phyloP scores from a whole-genome alignment of 2,797 vertebrate genomes.

The Cottoperca gobio region DNA sequence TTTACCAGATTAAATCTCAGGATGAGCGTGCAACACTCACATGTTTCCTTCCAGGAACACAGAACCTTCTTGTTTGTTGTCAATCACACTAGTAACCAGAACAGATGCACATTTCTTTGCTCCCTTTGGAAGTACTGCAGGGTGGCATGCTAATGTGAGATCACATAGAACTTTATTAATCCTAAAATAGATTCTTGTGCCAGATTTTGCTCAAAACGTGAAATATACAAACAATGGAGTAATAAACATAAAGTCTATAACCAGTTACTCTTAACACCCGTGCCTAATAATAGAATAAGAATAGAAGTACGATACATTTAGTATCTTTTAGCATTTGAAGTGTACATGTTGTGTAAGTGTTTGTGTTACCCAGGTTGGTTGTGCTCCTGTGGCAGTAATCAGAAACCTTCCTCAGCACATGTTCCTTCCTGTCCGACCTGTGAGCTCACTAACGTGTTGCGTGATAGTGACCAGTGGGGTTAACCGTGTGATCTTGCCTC shows the following conservation, averaged over 20 bases:
- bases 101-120: neutral
- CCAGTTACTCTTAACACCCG: too few relatives aligned
- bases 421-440: constrained; percentile 1
- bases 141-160: too few relatives aligned
- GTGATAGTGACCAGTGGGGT: constrained; percentile 24
- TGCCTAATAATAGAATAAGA: too few relatives aligned
- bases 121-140: neutral
- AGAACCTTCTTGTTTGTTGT: neutral
- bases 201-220: too few relatives aligned
- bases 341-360: too few relatives aligned
- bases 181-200: too few relatives aligned
- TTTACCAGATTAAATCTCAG: neutral
- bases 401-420: constrained; percentile 1
- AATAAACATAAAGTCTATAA: too few relatives aligned
- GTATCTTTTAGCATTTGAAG: too few relatives aligned
- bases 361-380: neutral
- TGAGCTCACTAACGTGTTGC: constrained; percentile 4
- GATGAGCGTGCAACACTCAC: neutral
- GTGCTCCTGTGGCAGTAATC: neutral
- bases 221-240: too few relatives aligned
- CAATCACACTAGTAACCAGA: neutral
- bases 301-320: too few relatives aligned
- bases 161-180: too few relatives aligned
- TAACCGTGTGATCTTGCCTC: constrained; percentile 69
- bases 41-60: neutral